Evolutionary conservation across 2,888 invertebrate genomes (phyloP), one percentile per base, ranked within the genome.

Genomic region (Mystacides longicornis): DNA sequence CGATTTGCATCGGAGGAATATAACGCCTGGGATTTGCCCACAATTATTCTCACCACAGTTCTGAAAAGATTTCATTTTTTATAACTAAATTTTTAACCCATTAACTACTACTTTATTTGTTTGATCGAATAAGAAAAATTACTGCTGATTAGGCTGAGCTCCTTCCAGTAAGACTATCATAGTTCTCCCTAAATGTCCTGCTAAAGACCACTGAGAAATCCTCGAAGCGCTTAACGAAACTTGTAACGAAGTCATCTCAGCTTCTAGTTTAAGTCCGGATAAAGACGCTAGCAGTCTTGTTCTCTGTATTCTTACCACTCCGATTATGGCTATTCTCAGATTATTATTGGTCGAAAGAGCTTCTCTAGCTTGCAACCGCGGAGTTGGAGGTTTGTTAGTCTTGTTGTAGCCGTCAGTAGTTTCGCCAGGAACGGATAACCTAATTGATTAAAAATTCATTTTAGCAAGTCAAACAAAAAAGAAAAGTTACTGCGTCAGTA

Each of bases 141-240:
- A 89, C 87, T 95, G 94, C 68, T 93, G 90, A 71, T 83, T 88
- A 0, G 94, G 94, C 1, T 92, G 87, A 7, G 86, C 85, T 20
- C 95, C 95, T 72, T 96, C 96, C 1, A 95, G 74, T 56, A 96
- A 75, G 49, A 93, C 91, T 60, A 96, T 93, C 87, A 89, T 92
- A 19, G 94, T 89, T 55, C 93, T 80, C 0, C 94, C 95, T 19
- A 95, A 85, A 72, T 93, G 93, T 7, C 93, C 94, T 1, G 90
- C 89, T 20, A 92, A 76, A 46, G 90, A 87, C 71, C 88, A 86
- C 67, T 91, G 91, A 0, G 87, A 83, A 65, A 91, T 87, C 65
- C 93, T 92, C n/a, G 93, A 85, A 68, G 92, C 92, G 0, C 93
- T 93, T 31, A 93, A 78, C 64, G 93, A 92, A n/a, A 89, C 87